These are phyloP conservation scores for Crypturellus undulatus DNA, from an alignment of 2,113 vertebrate genomes.

Conservation along the genomic window DNA sequence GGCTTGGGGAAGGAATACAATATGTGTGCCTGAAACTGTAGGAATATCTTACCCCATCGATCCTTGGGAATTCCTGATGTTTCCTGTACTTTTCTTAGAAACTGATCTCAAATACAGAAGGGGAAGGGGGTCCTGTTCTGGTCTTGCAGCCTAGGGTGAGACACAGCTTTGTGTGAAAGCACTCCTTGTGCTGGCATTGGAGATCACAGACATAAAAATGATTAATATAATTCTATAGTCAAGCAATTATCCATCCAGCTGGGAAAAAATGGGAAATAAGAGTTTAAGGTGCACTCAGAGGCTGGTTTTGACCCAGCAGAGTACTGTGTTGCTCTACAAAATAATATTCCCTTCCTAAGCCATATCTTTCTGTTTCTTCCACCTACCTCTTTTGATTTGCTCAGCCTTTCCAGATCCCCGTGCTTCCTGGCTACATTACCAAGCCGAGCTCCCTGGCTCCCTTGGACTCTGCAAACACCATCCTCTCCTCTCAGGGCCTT, in stretches of 20 bases:
- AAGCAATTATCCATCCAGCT: slow-evolving; percentile 55
- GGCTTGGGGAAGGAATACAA: slow-evolving; percentile 48
- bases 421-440: background rate
- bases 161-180: slow-evolving; percentile 8
- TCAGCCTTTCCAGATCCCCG: background rate
- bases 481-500: background rate
- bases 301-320: slow-evolving; percentile 26
- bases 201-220: slow-evolving; percentile 51
- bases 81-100: slow-evolving; percentile 49
- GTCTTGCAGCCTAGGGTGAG: slow-evolving; percentile 10
- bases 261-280: slow-evolving; percentile 42
- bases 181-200: background rate
- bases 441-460: slow-evolving; percentile 3
- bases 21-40: slow-evolving; percentile 24
- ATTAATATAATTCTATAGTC: slow-evolving; percentile 52
- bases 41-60: slow-evolving; percentile 54
- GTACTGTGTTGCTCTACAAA: slow-evolving; percentile 22
- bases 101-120: slow-evolving; percentile 31
- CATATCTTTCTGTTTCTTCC: background rate
- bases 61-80: slow-evolving; percentile 46
- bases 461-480: background rate
- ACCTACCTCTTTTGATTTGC: background rate
- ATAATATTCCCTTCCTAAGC: slow-evolving; percentile 10
- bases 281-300: slow-evolving; percentile 28
- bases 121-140: slow-evolving; percentile 24